phyloP scores from a whole-genome alignment of 2,113 vertebrate genomes.

The Etheostoma cragini region DNA sequence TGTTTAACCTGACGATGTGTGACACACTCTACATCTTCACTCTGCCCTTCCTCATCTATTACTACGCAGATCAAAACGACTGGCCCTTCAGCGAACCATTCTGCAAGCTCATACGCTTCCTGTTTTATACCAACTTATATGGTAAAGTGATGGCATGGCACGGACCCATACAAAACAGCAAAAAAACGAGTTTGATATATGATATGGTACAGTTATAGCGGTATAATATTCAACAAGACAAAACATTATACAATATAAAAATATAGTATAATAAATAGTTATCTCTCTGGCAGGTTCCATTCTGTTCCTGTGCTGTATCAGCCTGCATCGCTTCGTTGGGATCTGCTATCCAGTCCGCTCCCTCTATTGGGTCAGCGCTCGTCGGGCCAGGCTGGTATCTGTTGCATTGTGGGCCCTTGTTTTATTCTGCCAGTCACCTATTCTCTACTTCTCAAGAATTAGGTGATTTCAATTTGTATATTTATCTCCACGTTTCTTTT shows the following conservation, averaged over 20 bases:
- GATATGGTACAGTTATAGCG: background rate
- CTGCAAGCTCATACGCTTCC: constrained; percentile 95
- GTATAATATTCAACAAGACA: background rate
- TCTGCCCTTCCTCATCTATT: constrained; percentile 93
- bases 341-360: constrained; percentile 91
- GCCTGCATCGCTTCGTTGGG: constrained; percentile 92
- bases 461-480: constrained; percentile 58
- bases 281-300: constrained; percentile 79
- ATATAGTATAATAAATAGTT: background rate
- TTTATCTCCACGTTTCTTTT: background rate
- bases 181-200: background rate
- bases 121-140: constrained; percentile 97
- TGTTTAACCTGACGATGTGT: constrained; percentile 94
- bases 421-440: constrained; percentile 87
- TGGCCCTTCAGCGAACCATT: constrained; percentile 92
- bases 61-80: constrained; percentile 91
- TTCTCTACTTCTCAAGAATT: constrained; percentile 92
- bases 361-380: constrained; percentile 87
- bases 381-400: constrained; percentile 86
- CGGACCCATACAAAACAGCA: background rate
- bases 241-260: background rate
- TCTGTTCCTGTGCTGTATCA: constrained; percentile 96
- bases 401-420: constrained; percentile 86
- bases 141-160: constrained; percentile 76
- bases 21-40: constrained; percentile 93